phyloP scores from a whole-genome alignment of 2,113 vertebrate genomes.

The Labeo rohita region DNA sequence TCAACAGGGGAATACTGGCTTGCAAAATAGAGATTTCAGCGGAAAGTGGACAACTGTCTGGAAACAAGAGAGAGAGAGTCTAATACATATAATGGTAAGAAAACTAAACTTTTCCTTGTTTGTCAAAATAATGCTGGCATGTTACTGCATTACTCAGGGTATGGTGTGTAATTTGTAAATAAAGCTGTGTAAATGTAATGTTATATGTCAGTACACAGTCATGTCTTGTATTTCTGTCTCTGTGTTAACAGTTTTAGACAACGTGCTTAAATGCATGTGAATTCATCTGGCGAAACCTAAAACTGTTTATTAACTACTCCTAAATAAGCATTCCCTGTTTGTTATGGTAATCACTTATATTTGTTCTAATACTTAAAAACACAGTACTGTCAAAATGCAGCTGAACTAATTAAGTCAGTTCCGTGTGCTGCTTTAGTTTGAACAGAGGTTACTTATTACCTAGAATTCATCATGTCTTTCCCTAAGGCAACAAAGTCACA shows the following conservation, averaged over 20 bases:
- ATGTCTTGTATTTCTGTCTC: neutral
- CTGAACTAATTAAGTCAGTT: neutral
- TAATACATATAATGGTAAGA: neutral
- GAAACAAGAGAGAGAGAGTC: neutral
- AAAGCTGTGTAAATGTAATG: neutral
- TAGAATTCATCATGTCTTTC: constrained; percentile 41
- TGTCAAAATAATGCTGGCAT: constrained; percentile 5
- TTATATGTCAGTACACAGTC: neutral
- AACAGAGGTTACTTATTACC: constrained; percentile 71
- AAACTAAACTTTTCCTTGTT: neutral
- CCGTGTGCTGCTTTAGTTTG: constrained; percentile 42
- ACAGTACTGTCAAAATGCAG: neutral
- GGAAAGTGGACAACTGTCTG: neutral
- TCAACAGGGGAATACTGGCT: neutral
- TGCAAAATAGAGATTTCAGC: neutral
- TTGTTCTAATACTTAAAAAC: neutral
- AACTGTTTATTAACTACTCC: neutral
- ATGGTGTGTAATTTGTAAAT: neutral
- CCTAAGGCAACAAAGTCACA: constrained; percentile 44
- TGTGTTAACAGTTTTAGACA: too few species aligned
- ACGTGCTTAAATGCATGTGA: neutral
- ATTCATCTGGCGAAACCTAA: neutral
- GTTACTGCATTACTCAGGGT: neutral
- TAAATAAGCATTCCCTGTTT: neutral
- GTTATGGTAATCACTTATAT: neutral